Base-by-base conservation (phyloP, 2,888 invertebrate genomes). In the Stictocephala bisonia region DNA sequence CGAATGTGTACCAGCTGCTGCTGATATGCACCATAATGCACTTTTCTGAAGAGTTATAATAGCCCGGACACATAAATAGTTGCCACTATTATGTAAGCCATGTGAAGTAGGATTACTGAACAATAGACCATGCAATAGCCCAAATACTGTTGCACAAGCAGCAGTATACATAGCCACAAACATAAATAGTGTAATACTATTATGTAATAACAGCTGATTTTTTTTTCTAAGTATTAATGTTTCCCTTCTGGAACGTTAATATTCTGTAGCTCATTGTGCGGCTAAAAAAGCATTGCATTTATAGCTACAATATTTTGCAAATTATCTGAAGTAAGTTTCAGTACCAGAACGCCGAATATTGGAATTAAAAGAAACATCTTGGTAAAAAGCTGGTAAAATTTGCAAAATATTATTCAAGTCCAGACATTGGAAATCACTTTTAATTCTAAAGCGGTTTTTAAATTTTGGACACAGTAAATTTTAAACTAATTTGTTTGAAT, bases 91-190 rank as follows among this genome's bases (percentile, higher is more conserved):
- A 75, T 76, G 75, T 76, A 71, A 41, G 44, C 70, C 41, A 27
- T 64, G 70, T 71, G 58, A 44, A 44, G 70, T 71, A 71, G 70
- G 58, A 71, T 58, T 53, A 70, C 70, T 70, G 70, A 70, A 70
- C 64, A 64, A 71, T 71, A 50, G 44, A 71, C 58, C 27, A 74
- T 75, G 75, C 78, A 78, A 78, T 78, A 78, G 78, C 76, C 78
- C 76, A 76, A 76, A 78, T 77, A 76, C 74, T 67, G 68, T 70
- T 72, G 64, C 68, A 50, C 22, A 69, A 31, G 58, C 74, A 48
- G 69, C 71, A 70, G 56, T 72, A 76, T 69, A 70, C 72, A 72
- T 73, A 73, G 70, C 72, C 69, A 41, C 74, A 76, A 68, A 76
- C 75, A 73, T 73, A 70, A 31, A 73, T 73, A 73, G 73, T 70